Conservation (phyloP, 2,888 invertebrate species). For the Plagodis pulveraria region DNA sequence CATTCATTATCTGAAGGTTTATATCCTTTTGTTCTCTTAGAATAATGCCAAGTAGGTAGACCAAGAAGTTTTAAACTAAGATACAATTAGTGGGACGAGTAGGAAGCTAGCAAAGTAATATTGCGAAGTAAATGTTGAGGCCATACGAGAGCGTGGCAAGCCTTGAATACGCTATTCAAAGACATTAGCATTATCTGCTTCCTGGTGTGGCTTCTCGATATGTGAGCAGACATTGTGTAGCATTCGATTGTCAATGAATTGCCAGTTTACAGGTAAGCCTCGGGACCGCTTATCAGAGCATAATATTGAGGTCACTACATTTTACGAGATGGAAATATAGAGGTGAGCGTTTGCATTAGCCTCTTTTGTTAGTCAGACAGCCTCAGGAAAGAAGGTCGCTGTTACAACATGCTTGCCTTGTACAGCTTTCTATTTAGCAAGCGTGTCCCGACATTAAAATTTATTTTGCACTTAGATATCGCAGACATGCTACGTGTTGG, state of each 20-base stretch:
- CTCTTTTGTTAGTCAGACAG: conserved; percentile 73
- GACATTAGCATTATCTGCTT: conserved; percentile 80
- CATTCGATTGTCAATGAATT: conserved; percentile 56
- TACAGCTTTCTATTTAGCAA: conserved; percentile 81
- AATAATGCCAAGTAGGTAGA: conserved; percentile 29
- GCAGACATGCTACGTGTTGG: conserved; percentile 59
- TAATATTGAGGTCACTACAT: conserved; percentile 72
- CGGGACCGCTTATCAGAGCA: conserved; percentile 69
- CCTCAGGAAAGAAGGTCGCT: conserved; percentile 78
- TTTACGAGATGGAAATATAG: conserved; percentile 65
- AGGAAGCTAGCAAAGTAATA: conserved; percentile 59
- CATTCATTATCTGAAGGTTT: conserved; percentile 36
- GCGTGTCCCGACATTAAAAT: conserved; percentile 83
- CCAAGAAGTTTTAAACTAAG: conserved; percentile 36
- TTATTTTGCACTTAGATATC: conserved; percentile 79
- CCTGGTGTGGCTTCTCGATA: conserved; percentile 71
- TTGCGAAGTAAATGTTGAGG: conserved; percentile 72
- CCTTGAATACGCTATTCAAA: conserved; percentile 82
- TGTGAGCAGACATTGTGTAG: conserved; percentile 59
- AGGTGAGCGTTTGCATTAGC: conserved; percentile 68
- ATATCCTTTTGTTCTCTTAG: conserved; percentile 38
- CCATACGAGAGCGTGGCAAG: conserved; percentile 72
- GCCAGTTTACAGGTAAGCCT: conserved; percentile 56
- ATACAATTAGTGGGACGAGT: conserved; percentile 46
- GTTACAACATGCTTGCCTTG: conserved; percentile 82